These are phyloP conservation scores for Prochilodus magdalenae DNA, from an alignment of 2,113 vertebrate species.

Conservation along the genomic window DNA sequence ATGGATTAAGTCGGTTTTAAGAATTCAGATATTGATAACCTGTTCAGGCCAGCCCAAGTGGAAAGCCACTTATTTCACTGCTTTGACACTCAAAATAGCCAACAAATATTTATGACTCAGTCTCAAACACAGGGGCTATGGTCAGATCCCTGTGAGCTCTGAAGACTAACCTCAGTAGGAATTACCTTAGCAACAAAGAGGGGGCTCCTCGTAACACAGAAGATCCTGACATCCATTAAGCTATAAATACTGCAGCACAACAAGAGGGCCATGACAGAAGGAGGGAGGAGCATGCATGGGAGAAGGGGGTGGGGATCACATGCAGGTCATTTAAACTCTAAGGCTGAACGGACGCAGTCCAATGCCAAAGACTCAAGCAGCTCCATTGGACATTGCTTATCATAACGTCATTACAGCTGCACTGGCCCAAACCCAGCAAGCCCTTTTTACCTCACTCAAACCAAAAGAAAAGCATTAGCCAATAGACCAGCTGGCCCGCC, in stretches of 20 bases:
- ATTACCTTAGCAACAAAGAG: constrained; percentile 55
- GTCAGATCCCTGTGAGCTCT: not conserved
- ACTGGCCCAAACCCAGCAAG: constrained; percentile 19
- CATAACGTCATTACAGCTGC: constrained; percentile 26
- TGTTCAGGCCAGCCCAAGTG: no score
- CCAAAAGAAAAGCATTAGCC: constrained; percentile 12
- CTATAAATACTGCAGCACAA: constrained; percentile 77
- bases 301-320: constrained; percentile 66
- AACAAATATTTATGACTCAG: not conserved
- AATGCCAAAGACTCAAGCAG: constrained; percentile 65
- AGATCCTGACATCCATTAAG: constrained; percentile 66
- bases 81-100: not conserved
- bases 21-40: no score
- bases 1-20: no score
- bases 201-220: constrained; percentile 72
- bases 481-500: constrained; percentile 7
- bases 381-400: constrained; percentile 29
- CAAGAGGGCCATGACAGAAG: constrained; percentile 71
- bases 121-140: not conserved
- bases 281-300: constrained; percentile 71
- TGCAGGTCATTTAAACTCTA: constrained; percentile 86
- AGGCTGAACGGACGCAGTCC: constrained; percentile 80
- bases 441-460: not conserved
- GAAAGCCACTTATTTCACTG: not conserved
- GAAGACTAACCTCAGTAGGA: not conserved